Conservation (phyloP, 2,888 invertebrate species). For the Dicranocentrus wangi region DNA sequence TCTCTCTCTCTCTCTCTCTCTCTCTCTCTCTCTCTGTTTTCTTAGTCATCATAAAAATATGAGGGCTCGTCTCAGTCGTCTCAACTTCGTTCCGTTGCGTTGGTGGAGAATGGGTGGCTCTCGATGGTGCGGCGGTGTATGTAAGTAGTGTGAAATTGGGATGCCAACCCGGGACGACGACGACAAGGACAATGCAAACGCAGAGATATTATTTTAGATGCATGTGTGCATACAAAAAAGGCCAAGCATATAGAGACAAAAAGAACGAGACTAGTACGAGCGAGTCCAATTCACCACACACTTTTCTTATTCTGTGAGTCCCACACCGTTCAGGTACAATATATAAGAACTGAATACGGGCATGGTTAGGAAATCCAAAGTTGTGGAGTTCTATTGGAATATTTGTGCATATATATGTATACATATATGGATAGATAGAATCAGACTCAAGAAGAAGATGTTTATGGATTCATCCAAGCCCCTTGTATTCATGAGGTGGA, state of each 20-base stretch:
- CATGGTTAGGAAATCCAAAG: neutral
- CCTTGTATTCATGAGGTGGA: neutral
- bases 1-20: neutral
- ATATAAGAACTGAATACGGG: no score
- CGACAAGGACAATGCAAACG: neutral
- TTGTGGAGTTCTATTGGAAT: neutral
- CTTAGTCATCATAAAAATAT: conserved; percentile 45
- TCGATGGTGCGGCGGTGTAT: neutral
- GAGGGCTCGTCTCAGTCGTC: no score
- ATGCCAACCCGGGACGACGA: neutral
- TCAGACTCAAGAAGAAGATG: neutral
- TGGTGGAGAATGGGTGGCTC: no score
- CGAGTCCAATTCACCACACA: no score
- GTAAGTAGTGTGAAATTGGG: conserved; percentile 13
- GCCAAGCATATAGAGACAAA: no score
- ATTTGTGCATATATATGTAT: neutral
- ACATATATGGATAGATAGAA: neutral
- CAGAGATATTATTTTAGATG: neutral
- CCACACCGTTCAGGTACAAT: no score
- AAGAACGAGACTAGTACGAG: neutral
- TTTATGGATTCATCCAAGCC: neutral
- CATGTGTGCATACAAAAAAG: neutral
- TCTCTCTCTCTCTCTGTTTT: neutral
- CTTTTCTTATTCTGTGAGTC: no score
- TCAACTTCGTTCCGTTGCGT: no score